Evolutionary conservation across 2,888 invertebrate genomes (phyloP).

Genomic region (Drosophila nigricruria): DNA sequence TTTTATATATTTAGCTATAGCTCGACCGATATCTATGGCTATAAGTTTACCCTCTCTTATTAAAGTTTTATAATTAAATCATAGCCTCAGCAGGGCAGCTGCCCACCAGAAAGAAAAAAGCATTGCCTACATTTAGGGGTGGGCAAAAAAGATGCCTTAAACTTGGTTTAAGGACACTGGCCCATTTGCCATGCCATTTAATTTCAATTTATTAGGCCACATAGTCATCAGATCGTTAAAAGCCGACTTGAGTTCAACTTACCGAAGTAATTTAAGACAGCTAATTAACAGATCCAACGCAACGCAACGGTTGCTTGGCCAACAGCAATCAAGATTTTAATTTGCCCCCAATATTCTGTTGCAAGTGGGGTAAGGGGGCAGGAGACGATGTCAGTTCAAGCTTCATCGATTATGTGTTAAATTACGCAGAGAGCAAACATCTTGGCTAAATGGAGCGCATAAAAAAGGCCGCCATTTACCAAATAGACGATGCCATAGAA

Average conservation of each 20-base stretch:
- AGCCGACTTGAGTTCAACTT: constrained; percentile 31
- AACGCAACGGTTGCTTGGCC: constrained; percentile 4
- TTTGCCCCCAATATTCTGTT: constrained; percentile 45
- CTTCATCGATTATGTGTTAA: constrained; percentile 75
- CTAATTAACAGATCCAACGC: constrained; percentile 65
- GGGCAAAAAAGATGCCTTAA: constrained; percentile 2
- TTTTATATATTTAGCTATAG: background rate
- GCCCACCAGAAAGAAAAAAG: constrained; percentile 20
- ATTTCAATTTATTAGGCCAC: constrained; percentile 27
- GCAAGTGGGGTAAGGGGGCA: background rate
- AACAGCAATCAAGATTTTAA: constrained; percentile 50
- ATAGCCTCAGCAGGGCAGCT: background rate
- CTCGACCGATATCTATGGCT: background rate
- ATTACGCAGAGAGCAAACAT: constrained; percentile 67
- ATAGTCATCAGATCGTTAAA: constrained; percentile 27
- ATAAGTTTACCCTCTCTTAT: background rate
- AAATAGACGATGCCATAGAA: constrained; percentile 4
- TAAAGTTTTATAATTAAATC: background rate
- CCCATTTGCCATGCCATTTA: constrained; percentile 40
- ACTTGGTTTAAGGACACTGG: constrained; percentile 8
- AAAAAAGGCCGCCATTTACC: constrained; percentile 41
- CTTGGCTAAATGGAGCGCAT: constrained; percentile 55
- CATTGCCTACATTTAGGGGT: constrained; percentile 62
- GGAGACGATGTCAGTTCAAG: constrained; percentile 8
- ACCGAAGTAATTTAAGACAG: constrained; percentile 49